Evolutionary conservation across 1,140 invertebrate species (phyloP).

Genomic region (Neoseiulus cucumeris): DNA sequence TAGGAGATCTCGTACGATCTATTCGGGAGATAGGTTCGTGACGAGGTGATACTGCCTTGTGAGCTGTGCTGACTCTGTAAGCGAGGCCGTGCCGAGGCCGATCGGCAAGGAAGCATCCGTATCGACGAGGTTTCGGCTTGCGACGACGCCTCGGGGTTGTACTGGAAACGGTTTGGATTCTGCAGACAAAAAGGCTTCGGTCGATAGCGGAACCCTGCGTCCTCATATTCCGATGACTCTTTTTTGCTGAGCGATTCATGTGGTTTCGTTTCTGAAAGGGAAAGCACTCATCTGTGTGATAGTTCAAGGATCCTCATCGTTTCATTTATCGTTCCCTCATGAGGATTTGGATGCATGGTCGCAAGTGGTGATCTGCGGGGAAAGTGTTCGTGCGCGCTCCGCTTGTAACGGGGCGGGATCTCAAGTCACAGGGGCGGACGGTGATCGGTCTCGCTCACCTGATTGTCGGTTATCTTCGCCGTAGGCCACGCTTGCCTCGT

Average conservation of each 20-base stretch:
- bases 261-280: neutral
- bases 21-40: neutral
- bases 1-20: neutral
- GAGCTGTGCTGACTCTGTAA: constrained; percentile 7
- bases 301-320: too few relatives aligned
- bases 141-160: constrained; percentile 1
- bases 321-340: too few relatives aligned
- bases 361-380: too few relatives aligned
- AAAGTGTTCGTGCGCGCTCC: too few relatives aligned
- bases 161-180: constrained; percentile 8
- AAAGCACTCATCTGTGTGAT: too few relatives aligned
- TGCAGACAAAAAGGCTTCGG: constrained; percentile 7
- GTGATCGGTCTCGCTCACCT: neutral
- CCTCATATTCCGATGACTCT: constrained; percentile 1
- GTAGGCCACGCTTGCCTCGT: neutral
- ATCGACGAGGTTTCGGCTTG: constrained; percentile 3
- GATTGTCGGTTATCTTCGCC: constrained; percentile 7
- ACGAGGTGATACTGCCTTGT: constrained; percentile 2
- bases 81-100: neutral
- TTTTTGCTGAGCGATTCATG: constrained; percentile 10
- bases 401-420: too few relatives aligned
- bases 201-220: constrained; percentile 5
- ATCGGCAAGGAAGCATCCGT: neutral
- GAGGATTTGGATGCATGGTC: too few relatives aligned
- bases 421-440: neutral